phyloP scores from a whole-genome alignment of 2,113 vertebrate species.

The Potamarius usumacintae region DNA sequence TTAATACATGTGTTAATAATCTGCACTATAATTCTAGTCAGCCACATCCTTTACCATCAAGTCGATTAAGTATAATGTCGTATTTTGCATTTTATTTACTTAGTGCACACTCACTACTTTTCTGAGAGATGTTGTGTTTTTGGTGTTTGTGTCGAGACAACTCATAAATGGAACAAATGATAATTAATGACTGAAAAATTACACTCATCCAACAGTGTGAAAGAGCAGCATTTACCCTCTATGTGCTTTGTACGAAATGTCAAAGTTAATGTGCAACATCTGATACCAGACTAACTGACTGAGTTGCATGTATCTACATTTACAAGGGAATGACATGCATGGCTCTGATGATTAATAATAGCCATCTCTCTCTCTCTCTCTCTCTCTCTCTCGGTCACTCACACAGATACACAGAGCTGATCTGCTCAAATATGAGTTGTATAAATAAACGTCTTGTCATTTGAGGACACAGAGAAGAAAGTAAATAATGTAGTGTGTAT shows the following conservation, averaged over 20 bases:
- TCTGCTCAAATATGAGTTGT: background rate
- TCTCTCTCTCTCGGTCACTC: background rate
- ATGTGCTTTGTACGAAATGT: background rate
- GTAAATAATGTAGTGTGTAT: conserved; percentile 5
- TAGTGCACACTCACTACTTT: background rate
- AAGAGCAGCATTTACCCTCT: background rate
- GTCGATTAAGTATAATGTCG: background rate
- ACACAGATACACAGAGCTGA: background rate
- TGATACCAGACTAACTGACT: background rate
- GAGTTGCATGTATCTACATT: background rate
- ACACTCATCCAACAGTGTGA: background rate
- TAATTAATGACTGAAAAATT: conserved; percentile 22
- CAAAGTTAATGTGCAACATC: background rate
- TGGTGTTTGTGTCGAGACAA: background rate
- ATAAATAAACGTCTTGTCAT: background rate
- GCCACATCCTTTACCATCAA: background rate
- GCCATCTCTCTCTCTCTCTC: background rate
- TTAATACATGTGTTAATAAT: background rate
- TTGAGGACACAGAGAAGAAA: conserved; percentile 2
- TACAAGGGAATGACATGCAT: background rate
- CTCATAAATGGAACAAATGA: background rate
- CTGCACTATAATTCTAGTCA: background rate
- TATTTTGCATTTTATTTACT: background rate
- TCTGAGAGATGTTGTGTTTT: background rate
- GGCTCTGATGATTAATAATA: conserved; percentile 13